These are phyloP conservation scores for Byasa hedistus DNA, from an alignment of 2,888 invertebrate species.

Conservation along the genomic window DNA sequence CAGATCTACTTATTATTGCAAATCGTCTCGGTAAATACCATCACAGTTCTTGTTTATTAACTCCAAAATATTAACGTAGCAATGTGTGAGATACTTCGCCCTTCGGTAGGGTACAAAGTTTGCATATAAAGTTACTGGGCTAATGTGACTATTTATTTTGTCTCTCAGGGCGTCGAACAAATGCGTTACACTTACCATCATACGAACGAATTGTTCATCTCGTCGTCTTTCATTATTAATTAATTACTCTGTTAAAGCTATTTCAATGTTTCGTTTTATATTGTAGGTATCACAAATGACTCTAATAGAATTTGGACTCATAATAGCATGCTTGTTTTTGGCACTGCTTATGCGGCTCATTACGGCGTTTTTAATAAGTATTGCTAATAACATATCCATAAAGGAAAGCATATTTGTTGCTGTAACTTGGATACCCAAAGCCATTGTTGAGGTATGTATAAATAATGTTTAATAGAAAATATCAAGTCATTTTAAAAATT, in stretches of 20 bases:
- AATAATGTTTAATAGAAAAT: neutral
- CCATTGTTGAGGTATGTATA: conserved; percentile 67
- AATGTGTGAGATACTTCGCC: no score
- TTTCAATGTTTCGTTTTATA: conserved; percentile 1
- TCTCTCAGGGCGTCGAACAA: neutral
- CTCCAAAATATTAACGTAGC: no score
- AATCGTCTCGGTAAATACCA: no score
- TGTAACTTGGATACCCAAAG: conserved; percentile 74
- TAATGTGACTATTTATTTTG: neutral
- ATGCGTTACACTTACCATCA: neutral
- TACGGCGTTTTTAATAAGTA: conserved; percentile 64
- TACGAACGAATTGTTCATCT: no score
- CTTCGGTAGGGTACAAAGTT: no score
- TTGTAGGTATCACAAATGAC: conserved; percentile 59
- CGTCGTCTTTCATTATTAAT: neutral
- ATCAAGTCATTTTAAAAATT: no score
- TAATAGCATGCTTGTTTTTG: conserved; percentile 59
- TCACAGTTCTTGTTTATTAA: no score
- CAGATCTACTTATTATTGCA: no score
- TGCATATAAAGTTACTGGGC: neutral
- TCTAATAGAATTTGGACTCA: conserved; percentile 54
- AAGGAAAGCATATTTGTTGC: conserved; percentile 68
- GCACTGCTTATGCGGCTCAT: conserved; percentile 62
- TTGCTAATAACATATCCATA: conserved; percentile 60
- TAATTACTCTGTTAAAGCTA: no score